Evolutionary conservation across 2,888 invertebrate genomes (phyloP).

Genomic region (Noctua janthe): DNA sequence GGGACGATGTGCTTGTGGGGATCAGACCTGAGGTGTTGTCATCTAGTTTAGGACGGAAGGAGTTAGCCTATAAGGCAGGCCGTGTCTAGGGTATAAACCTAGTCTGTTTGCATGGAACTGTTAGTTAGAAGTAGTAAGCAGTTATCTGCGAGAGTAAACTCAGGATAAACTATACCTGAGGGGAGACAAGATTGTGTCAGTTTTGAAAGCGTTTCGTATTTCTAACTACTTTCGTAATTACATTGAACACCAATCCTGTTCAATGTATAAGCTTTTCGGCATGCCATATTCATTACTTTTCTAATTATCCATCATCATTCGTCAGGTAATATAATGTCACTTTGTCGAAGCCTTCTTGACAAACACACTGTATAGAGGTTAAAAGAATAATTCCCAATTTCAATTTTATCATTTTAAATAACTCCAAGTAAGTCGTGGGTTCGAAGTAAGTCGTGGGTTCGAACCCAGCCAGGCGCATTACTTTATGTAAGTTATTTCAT

Average conservation of each 20-base stretch:
- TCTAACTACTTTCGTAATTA: neutral
- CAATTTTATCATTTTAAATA: neutral
- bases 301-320: neutral
- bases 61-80: slow-evolving; percentile 4
- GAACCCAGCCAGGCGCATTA: no score
- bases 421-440: no score
- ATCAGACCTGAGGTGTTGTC: slow-evolving; percentile 10
- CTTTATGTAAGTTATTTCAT: no score
- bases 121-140: neutral
- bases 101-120: slow-evolving; percentile 14
- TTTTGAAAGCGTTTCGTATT: neutral
- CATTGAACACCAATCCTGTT: no score
- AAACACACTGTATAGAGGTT: neutral
- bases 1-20: slow-evolving; percentile 6
- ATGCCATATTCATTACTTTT: neutral
- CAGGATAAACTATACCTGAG: neutral
- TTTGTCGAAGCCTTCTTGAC: neutral
- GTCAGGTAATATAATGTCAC: neutral
- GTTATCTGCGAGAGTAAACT: neutral
- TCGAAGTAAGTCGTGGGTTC: no score
- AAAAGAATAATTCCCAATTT: neutral
- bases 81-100: neutral
- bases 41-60: slow-evolving; percentile 1
- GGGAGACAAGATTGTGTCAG: neutral
- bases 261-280: neutral